Conservation (phyloP, 30 jellyfish, hydroid and myxozoan species). For the Aurelia coerulea region DNA sequence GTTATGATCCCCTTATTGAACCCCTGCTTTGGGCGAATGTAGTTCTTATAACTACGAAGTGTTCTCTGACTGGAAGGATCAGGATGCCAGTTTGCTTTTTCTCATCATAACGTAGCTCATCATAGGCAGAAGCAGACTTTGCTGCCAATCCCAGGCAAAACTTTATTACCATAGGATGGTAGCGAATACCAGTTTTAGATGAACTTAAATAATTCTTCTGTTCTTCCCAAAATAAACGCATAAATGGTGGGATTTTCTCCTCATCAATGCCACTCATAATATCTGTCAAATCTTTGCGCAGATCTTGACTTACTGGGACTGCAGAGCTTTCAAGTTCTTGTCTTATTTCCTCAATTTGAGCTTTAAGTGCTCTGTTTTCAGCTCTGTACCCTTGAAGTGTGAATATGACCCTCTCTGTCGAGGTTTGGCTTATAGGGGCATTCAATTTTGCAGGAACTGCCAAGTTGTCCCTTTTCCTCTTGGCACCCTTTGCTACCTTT, state of each 20-base stretch:
- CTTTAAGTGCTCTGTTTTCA: conserved; percentile 53
- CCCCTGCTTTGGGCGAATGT: conserved; percentile 38
- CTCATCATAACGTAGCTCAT: conserved; percentile 32
- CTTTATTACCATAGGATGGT: conserved; percentile 32
- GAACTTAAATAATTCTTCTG: conserved; percentile 9
- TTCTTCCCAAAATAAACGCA: conserved; percentile 79
- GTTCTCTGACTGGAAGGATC: conserved; percentile 64
- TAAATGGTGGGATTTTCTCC: conserved; percentile 62
- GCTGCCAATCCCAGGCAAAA: conserved; percentile 35
- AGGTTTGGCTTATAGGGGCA: conserved; percentile 27
- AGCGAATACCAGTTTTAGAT: conserved; percentile 21
- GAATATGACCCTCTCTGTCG: conserved; percentile 7
- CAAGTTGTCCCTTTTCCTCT: conserved; percentile 11
- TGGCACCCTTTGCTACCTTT: conserved; percentile 8
- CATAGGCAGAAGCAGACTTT: conserved; percentile 12
- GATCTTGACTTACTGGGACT: conserved; percentile 18
- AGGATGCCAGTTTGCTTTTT: conserved; percentile 48
- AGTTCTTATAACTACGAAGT: conserved; percentile 19
- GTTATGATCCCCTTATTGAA: conserved; percentile 29
- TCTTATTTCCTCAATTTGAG: conserved; percentile 21
- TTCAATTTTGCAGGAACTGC: conserved; percentile 21
- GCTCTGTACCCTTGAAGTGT: conserved; percentile 56
- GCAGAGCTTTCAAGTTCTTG: conserved; percentile 36
- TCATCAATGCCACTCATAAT: conserved; percentile 34
- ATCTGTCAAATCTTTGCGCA: conserved; percentile 28